Evolutionary conservation across 2,888 invertebrate species (phyloP).

Genomic region (Orthosia incerta): DNA sequence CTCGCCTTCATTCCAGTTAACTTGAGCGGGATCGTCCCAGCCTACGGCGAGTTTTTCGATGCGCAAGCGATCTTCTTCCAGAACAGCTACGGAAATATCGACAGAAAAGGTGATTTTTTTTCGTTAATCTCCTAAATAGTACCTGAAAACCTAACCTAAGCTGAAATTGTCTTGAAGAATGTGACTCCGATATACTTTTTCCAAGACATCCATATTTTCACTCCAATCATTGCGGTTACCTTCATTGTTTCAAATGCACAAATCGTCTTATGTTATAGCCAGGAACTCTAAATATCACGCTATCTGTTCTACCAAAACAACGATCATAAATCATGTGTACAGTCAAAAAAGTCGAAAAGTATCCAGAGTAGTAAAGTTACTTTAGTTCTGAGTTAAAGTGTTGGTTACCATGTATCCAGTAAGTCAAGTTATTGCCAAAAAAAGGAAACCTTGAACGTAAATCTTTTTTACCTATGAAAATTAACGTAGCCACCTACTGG

Average conservation of each 20-base stretch:
- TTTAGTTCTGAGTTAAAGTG: too few relatives aligned
- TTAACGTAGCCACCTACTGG: too few relatives aligned
- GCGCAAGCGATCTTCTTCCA: conserved; percentile 94
- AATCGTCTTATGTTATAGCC: too few relatives aligned
- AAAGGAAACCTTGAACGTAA: too few relatives aligned
- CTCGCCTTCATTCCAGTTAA: conserved; percentile 94
- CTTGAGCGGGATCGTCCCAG: conserved; percentile 94
- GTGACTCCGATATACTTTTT: neutral
- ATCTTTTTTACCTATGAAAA: too few relatives aligned
- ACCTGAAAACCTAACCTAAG: too few relatives aligned
- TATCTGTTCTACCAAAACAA: neutral
- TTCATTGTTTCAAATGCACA: neutral
- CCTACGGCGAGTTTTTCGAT: conserved; percentile 94
- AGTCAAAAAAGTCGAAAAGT: neutral
- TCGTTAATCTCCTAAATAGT: neutral
- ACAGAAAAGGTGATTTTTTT: conserved; percentile 10
- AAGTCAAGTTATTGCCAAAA: too few relatives aligned
- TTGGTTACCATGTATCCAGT: too few relatives aligned
- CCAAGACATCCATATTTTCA: neutral
- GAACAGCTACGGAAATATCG: conserved; percentile 81
- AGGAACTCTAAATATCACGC: neutral
- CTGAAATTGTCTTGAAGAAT: too few relatives aligned
- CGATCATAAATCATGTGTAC: neutral
- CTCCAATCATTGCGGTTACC: neutral
- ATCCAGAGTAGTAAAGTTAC: too few relatives aligned